A percentile compares a stretch with the other conserved stretches of the same genome.
These are phyloP conservation scores for Varanus salvator DNA, from an alignment of 2,113 vertebrate genomes.

Conservation along the genomic window DNA sequence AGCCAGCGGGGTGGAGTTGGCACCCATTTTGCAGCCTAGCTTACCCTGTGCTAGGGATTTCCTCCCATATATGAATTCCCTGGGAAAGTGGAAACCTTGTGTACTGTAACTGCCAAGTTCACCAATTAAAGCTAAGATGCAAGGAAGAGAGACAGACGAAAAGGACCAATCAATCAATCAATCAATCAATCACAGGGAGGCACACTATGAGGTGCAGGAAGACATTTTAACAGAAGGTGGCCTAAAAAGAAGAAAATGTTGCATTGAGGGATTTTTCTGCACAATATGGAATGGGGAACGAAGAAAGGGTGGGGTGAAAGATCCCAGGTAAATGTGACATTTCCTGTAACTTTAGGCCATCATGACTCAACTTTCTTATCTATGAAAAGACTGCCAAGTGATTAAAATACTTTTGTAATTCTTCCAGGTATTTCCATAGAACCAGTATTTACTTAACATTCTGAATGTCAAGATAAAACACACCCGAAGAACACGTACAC, in stretches of 20 bases:
- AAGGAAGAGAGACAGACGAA: neutral
- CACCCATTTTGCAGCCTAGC: too few relatives aligned
- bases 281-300: neutral
- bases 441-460: neutral
- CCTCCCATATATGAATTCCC: neutral
- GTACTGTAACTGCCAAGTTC: neutral
- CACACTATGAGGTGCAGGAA: neutral
- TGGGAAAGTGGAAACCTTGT: neutral
- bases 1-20: neutral
- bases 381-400: accelerated
- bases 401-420: neutral
- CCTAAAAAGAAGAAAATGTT: neutral
- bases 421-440: neutral
- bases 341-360: accelerated
- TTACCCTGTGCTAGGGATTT: neutral
- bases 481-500: neutral
- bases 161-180: too few relatives aligned
- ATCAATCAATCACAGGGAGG: too few relatives aligned
- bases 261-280: neutral
- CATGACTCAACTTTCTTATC: neutral
- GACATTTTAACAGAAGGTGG: neutral
- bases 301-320: neutral
- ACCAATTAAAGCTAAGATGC: neutral
- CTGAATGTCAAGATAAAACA: neutral
- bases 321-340: neutral